Base-by-base conservation (phyloP, 2,797 vertebrate genomes). In the Todus mexicanus region DNA sequence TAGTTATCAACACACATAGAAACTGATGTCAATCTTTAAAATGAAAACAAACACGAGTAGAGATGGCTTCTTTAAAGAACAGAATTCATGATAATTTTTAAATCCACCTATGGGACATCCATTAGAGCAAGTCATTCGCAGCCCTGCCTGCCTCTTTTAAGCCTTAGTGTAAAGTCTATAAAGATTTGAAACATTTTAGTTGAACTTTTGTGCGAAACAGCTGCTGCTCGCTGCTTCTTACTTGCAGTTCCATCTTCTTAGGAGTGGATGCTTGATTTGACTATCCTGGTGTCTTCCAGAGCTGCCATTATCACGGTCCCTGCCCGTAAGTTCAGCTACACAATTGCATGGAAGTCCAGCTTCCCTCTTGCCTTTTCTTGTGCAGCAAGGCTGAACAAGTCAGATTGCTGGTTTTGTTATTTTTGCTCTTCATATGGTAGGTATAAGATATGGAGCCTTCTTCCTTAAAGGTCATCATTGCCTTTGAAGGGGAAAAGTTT, bases 311-410 rank as follows among this genome's bases (percentile, higher is more conserved):
- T 78, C 59, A 48, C 59, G 53, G 25, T 60, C 37, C 54, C n/a
- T 61, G n/a, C 38, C 54, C n/a, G 11, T 65, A 64, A 38, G 56
- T 73, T 75, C 37, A 79, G 43, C 26, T 35, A 29, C 43, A 35
- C 3, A 3, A 59, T 1, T 1, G 8, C 0, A 0, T 54, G 27
- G 17, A 20, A 57, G 10, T 69, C 59, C 0, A 1, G 16, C 40
- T 60, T 76, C 29, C 42, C 19, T 71, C 33, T 64, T 50, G 20
- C 50, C 35, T 86, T 70, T 57, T 59, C 23, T 37, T 51, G 6
- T 53, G 33, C 23, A 78, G 13, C 25, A 61, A 54, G 25, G 13
- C 63, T 47, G 69, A 40, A 61, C 17, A 59, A 66, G 72, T 81
- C n/a, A 65, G 54, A 54, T 57, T 59, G 21, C 20, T 54, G 15